Conservation (phyloP, 2,888 invertebrate species). For the Caenorhabditis doughertyi region DNA sequence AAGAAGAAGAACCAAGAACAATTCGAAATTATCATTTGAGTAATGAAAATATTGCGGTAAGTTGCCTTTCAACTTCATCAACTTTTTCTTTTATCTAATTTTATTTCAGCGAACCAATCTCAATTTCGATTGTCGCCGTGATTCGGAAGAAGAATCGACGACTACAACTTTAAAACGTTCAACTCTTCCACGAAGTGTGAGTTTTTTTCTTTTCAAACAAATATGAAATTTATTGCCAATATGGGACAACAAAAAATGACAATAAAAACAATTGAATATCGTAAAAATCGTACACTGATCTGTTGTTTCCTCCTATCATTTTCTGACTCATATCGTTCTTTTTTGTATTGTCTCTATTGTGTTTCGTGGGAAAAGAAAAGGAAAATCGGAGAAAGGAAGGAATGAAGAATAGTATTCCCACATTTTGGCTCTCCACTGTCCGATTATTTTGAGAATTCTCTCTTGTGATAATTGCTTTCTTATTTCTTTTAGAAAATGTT, state of each 20-base stretch:
- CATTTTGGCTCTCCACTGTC: neutral
- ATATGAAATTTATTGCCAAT: neutral
- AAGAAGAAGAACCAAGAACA: conserved; percentile 60
- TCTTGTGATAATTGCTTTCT: neutral
- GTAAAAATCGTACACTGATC: conserved; percentile 39
- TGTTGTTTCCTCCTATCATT: neutral
- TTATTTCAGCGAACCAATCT: conserved; percentile 53
- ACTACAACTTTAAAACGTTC: conserved; percentile 59
- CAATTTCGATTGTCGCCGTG: conserved; percentile 54
- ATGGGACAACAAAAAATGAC: neutral
- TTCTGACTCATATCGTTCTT: conserved; percentile 24
- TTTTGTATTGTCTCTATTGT: conserved; percentile 47
- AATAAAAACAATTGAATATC: conserved; percentile 22
- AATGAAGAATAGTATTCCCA: conserved; percentile 28
- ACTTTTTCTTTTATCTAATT: neutral
- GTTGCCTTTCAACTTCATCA: neutral
- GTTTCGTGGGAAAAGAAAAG: conserved; percentile 39
- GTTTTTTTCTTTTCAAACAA: conserved; percentile 1
- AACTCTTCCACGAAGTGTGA: conserved; percentile 63
- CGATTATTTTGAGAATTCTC: neutral
- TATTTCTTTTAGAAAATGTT: conserved; percentile 26
- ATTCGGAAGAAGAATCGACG: conserved; percentile 54
- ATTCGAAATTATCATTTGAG: conserved; percentile 69
- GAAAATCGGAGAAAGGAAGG: conserved; percentile 11
- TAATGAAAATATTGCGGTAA: conserved; percentile 54